Evolutionary conservation across 2,888 invertebrate species (phyloP).

Genomic region (Agriotes lineatus): DNA sequence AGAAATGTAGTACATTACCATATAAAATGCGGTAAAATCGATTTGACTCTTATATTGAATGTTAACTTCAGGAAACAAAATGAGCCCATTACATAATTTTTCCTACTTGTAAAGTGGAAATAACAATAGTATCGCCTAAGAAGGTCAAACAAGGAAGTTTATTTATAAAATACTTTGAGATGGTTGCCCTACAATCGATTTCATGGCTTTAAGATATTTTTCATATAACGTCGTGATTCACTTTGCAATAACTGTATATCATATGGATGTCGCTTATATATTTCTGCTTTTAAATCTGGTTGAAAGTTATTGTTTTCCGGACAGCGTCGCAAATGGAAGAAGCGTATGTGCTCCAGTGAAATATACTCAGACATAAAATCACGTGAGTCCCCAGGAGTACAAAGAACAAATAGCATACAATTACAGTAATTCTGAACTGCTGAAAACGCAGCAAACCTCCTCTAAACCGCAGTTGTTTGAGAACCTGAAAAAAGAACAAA

Average conservation of each 20-base stretch:
- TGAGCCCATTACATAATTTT: too few species aligned
- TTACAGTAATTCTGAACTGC: conserved; percentile 39
- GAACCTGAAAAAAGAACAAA: conserved; percentile 35
- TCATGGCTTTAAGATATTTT: conserved; percentile 20
- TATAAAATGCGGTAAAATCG: too few species aligned
- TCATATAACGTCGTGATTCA: conserved; percentile 15
- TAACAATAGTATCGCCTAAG: too few species aligned
- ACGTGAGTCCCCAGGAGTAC: conserved; percentile 23
- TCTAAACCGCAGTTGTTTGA: conserved; percentile 27
- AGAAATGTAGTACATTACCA: too few species aligned
- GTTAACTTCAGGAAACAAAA: too few species aligned
- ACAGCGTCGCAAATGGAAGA: conserved; percentile 15
- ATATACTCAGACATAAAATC: conserved; percentile 18
- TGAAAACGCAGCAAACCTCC: conserved; percentile 31
- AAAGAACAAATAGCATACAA: conserved; percentile 39
- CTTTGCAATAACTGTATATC: conserved; percentile 33
- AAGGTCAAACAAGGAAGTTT: too few species aligned
- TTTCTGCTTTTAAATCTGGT: conserved; percentile 20
- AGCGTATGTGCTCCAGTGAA: neutral
- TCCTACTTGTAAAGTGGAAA: too few species aligned
- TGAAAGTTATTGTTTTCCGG: conserved; percentile 20
- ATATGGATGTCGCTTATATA: conserved; percentile 19
- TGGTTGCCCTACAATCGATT: neutral
- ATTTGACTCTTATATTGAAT: too few species aligned
- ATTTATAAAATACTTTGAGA: too few species aligned